A percentile compares a stretch with the other conserved stretches of the same genome.
phyloP scores from a whole-genome alignment of 1,140 invertebrate species.

The Caerostris extrusa region DNA sequence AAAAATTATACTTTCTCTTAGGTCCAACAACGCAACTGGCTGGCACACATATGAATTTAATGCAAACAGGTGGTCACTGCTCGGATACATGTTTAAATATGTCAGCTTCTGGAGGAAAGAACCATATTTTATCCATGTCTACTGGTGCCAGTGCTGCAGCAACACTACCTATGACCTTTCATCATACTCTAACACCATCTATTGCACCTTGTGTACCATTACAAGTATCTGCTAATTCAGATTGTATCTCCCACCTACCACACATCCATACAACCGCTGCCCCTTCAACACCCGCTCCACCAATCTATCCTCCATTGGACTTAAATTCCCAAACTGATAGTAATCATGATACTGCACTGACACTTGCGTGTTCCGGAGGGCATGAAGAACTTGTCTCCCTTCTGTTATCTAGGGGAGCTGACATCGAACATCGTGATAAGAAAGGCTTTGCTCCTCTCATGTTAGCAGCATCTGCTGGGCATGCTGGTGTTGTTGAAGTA shows the following conservation, averaged over 20 bases:
- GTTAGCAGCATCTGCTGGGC: slow-evolving; percentile 97
- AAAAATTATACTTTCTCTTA: slow-evolving; percentile 4
- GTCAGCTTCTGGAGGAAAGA: slow-evolving; percentile 56
- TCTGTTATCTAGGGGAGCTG: slow-evolving; percentile 92
- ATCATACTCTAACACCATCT: slow-evolving; percentile 53
- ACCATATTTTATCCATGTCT: slow-evolving; percentile 68
- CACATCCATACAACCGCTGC: slow-evolving; percentile 59
- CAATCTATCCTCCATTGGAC: slow-evolving; percentile 84
- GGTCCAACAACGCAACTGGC: slow-evolving; percentile 75
- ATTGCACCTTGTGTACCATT: slow-evolving; percentile 58
- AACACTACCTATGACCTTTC: slow-evolving; percentile 79
- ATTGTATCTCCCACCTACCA: slow-evolving; percentile 64
- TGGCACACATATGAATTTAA: slow-evolving; percentile 63
- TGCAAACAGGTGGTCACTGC: slow-evolving; percentile 62
- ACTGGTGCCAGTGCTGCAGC: slow-evolving; percentile 58
- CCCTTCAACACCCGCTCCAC: slow-evolving; percentile 67
- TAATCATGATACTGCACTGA: slow-evolving; percentile 98
- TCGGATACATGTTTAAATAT: slow-evolving; percentile 50
- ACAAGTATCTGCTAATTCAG: slow-evolving; percentile 43
- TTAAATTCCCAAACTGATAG: slow-evolving; percentile 98
- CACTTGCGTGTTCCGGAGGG: slow-evolving; percentile 97
- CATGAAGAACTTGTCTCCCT: slow-evolving; percentile 97
- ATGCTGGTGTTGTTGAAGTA: slow-evolving; percentile 93
- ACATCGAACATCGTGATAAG: slow-evolving; percentile 99
- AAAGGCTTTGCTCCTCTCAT: slow-evolving; percentile 99